Percentiles rank a stretch among this genome's conserved stretches.
These are phyloP conservation scores for Sapajus apella DNA, from an alignment of 2,113 vertebrate species.

Conservation along the genomic window DNA sequence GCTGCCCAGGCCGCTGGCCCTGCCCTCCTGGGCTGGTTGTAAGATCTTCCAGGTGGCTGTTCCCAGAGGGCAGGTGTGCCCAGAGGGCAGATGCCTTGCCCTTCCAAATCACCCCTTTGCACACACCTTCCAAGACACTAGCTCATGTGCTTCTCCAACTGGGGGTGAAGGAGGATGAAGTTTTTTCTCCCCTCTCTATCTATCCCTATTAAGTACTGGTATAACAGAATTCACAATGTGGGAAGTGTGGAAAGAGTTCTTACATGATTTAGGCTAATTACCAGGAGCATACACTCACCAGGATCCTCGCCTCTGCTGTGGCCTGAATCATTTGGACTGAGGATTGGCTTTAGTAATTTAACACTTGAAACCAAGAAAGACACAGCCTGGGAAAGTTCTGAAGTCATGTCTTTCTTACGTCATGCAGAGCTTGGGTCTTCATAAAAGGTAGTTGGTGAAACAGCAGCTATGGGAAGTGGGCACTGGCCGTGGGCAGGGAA, in stretches of 20 bases:
- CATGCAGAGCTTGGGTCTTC: background rate
- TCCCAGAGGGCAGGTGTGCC: too few relatives aligned
- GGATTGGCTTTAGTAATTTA: background rate
- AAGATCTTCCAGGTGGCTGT: too few relatives aligned
- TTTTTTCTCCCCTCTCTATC: background rate
- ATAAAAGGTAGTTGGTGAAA: accelerated
- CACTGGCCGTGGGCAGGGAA: too few relatives aligned
- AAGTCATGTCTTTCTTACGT: background rate
- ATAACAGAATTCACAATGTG: background rate
- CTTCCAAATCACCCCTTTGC: too few relatives aligned
- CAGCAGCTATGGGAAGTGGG: too few relatives aligned
- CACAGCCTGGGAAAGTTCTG: background rate
- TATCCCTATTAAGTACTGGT: background rate
- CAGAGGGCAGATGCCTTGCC: too few relatives aligned
- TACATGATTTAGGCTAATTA: too few relatives aligned
- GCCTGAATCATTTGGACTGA: background rate
- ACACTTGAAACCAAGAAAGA: background rate
- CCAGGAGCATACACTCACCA: accelerated
- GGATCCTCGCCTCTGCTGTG: background rate
- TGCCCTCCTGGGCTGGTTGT: too few relatives aligned
- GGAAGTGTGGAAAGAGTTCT: accelerated
- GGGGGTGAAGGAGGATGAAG: too few relatives aligned
- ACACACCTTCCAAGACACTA: too few relatives aligned
- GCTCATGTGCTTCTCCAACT: background rate
- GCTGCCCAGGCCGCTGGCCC: too few relatives aligned